Conservation (phyloP, 2,113 vertebrate species). For the Pseudopipra pipra region DNA sequence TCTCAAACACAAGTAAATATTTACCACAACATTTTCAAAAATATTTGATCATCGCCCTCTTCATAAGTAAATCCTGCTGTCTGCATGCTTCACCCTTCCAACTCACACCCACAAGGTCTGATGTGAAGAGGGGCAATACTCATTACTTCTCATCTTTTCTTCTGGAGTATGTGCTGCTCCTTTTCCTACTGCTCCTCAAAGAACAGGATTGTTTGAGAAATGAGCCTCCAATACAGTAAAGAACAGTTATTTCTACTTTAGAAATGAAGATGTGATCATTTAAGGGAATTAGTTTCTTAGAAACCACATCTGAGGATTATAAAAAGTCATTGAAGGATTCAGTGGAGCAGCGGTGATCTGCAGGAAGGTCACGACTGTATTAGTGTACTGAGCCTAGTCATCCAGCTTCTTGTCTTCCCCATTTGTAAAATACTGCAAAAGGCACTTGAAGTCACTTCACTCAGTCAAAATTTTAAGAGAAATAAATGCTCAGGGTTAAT, state of each 20-base stretch:
- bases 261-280: not conserved
- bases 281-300: not conserved
- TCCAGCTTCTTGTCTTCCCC: not conserved
- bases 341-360: not conserved
- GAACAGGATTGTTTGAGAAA: not conserved
- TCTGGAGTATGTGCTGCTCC: not conserved
- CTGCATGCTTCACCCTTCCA: not conserved
- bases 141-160: not conserved
- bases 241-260: not conserved
- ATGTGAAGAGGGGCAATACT: not conserved
- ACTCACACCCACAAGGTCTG: rapidly evolving
- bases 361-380: not conserved
- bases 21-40: not conserved
- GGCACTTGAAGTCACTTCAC: not conserved
- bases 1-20: not conserved
- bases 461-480: not conserved
- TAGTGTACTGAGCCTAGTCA: not conserved
- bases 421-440: not conserved
- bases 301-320: not conserved
- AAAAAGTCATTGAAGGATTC: rapidly evolving
- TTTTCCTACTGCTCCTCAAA: not conserved
- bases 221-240: not conserved
- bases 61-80: not conserved
- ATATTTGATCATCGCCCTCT: not conserved
- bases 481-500: not conserved